phyloP scores from a whole-genome alignment of 2,113 vertebrate genomes.

The Onychostruthus taczanowskii region DNA sequence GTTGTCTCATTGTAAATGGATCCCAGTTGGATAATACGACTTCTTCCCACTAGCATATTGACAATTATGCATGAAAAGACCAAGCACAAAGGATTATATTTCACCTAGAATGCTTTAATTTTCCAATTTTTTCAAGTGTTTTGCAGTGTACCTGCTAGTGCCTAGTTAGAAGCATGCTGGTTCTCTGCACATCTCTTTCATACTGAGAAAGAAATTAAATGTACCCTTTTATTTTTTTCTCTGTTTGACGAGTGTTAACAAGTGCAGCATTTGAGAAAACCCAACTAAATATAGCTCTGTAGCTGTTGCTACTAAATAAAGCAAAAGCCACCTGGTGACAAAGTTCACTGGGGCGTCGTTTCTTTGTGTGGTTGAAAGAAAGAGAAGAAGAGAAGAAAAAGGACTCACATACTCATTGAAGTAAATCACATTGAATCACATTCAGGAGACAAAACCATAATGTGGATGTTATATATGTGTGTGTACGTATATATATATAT shows the following conservation, averaged over 20 bases:
- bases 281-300: constrained; percentile 37
- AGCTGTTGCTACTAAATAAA: constrained; percentile 45
- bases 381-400: neutral
- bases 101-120: constrained; percentile 35
- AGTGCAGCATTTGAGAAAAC: constrained; percentile 57
- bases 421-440: neutral
- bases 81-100: constrained; percentile 51
- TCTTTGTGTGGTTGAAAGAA: constrained; percentile 5
- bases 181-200: constrained; percentile 56
- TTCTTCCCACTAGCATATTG: constrained; percentile 23
- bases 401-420: neutral
- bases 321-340: constrained; percentile 46
- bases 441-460: neutral
- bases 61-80: constrained; percentile 41
- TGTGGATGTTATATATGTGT: neutral
- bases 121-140: constrained; percentile 28
- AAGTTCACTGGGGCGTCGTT: constrained; percentile 33
- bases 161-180: constrained; percentile 37
- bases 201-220: constrained; percentile 46
- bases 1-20: constrained; percentile 48
- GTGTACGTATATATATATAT: rapidly evolving
- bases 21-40: neutral
- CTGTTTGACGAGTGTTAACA: constrained; percentile 60
- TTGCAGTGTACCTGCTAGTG: constrained; percentile 34
- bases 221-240: constrained; percentile 62